Conservation (phyloP, 2,888 invertebrate species). For the Lasioglossum villosulum region DNA sequence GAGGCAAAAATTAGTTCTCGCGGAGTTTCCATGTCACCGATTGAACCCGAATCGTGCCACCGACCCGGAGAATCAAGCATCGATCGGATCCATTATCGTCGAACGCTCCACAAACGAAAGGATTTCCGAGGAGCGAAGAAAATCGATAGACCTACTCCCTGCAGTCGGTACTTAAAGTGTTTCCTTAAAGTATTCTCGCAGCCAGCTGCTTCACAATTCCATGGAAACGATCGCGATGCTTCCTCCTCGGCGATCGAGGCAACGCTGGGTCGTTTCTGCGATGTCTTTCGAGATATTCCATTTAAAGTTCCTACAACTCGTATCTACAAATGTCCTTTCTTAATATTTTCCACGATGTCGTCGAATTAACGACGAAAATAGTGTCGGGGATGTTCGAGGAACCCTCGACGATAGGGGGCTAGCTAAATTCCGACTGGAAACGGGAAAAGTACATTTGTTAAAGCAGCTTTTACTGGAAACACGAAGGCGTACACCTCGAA, state of each 20-base stretch:
- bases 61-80: neutral
- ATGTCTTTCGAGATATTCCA: neutral
- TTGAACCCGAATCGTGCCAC: neutral
- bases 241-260: neutral
- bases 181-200: slow-evolving; percentile 15
- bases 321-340: neutral
- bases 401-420: neutral
- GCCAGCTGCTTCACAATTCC: neutral
- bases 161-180: slow-evolving; percentile 2
- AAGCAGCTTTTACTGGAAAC: neutral
- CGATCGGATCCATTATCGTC: slow-evolving; percentile 16
- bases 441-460: neutral
- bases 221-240: neutral
- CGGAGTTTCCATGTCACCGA: neutral
- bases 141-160: slow-evolving; percentile 19
- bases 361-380: neutral
- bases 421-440: neutral
- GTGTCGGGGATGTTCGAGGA: neutral
- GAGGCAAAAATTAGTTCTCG: slow-evolving; percentile 4
- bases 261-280: neutral
- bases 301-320: neutral
- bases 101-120: slow-evolving; percentile 2
- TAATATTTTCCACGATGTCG: neutral
- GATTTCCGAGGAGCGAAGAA: slow-evolving; percentile 14
- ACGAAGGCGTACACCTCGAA: neutral